phyloP scores from a whole-genome alignment of 2,888 invertebrate species.

The Calameuta filiformis region DNA sequence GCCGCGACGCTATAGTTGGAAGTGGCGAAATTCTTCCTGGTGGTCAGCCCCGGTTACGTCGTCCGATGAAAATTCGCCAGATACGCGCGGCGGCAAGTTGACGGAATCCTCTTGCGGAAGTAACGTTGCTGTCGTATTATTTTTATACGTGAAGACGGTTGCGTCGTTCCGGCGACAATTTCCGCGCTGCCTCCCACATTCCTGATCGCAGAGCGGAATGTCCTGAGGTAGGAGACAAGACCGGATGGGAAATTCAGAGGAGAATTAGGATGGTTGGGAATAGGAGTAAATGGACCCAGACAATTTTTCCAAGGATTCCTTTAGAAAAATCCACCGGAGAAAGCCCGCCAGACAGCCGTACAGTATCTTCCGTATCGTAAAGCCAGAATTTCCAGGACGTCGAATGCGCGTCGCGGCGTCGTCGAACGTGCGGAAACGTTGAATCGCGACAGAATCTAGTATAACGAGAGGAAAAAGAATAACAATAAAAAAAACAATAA shows the following conservation, averaged over 20 bases:
- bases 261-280: neutral
- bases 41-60: neutral
- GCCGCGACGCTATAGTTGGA: neutral
- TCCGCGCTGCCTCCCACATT: neutral
- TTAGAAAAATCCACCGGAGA: neutral
- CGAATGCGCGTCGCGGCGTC: slow-evolving; percentile 5
- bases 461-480: neutral
- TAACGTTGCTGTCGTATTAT: neutral
- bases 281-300: neutral
- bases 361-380: slow-evolving; percentile 33
- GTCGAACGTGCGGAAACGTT: neutral
- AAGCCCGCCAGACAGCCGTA: neutral
- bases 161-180: neutral
- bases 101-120: neutral
- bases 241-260: neutral
- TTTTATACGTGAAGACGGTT: neutral
- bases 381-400: slow-evolving; percentile 23
- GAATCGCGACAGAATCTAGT: neutral
- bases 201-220: neutral
- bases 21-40: neutral
- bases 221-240: neutral
- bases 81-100: neutral
- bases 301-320: neutral
- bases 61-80: neutral
- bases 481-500: neutral